Evolutionary conservation across 2,797 vertebrate species (phyloP).

Genomic region (Apogon talboti): DNA sequence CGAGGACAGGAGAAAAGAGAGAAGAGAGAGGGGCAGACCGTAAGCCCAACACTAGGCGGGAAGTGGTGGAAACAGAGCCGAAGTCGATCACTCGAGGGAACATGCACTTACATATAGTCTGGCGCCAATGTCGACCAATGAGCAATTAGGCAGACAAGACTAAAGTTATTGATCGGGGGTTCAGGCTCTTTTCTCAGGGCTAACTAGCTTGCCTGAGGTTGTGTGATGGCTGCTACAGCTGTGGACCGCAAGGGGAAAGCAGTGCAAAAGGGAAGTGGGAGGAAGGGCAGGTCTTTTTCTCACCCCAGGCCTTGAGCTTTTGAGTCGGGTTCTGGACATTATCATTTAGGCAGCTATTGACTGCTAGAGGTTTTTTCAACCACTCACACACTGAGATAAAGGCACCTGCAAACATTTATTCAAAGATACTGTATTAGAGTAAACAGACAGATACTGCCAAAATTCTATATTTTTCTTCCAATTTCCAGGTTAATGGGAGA

Average conservation of each 20-base stretch:
- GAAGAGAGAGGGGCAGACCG: slow-evolving; percentile 66
- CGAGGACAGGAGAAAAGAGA: slow-evolving; percentile 68
- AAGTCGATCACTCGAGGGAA: slow-evolving; percentile 76
- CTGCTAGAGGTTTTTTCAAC: slow-evolving; percentile 61
- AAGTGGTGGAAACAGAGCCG: slow-evolving; percentile 74
- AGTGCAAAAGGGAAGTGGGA: slow-evolving; percentile 45
- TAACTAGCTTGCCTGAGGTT: slow-evolving; percentile 81
- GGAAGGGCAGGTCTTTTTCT: slow-evolving; percentile 65
- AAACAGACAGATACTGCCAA: slow-evolving; percentile 26
- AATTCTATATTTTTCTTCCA: slow-evolving; percentile 26
- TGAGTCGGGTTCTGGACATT: slow-evolving; percentile 67
- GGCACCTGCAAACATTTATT: slow-evolving; percentile 48
- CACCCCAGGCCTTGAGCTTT: slow-evolving; percentile 72
- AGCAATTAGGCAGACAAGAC: slow-evolving; percentile 90
- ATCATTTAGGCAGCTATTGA: slow-evolving; percentile 78
- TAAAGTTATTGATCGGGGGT: slow-evolving; percentile 85
- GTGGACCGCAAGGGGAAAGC: slow-evolving; percentile 44
- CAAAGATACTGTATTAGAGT: slow-evolving; percentile 41
- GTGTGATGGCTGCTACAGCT: slow-evolving; percentile 69
- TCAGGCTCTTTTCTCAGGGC: slow-evolving; percentile 80
- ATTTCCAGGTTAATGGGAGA: slow-evolving; percentile 37
- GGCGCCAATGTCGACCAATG: slow-evolving; percentile 86
- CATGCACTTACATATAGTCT: slow-evolving; percentile 81
- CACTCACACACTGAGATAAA: slow-evolving; percentile 48
- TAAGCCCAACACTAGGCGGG: slow-evolving; percentile 69